Evolutionary conservation across 1,140 invertebrate genomes (phyloP).

Genomic region (Phortica variegata): DNA sequence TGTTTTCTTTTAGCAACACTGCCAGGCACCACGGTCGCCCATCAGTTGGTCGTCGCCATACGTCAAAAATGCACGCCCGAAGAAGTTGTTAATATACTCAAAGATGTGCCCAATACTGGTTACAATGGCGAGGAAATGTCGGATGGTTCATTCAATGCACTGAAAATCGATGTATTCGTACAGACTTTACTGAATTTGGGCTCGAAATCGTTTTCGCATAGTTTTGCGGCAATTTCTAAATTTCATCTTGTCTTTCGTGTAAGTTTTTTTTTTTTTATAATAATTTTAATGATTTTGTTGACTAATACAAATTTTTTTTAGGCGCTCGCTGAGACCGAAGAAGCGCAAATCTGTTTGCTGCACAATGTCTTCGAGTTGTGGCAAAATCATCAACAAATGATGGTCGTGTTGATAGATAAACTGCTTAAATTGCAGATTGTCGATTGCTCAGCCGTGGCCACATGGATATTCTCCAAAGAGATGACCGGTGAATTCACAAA

Average conservation of each 20-base stretch:
- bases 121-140: conserved; percentile 70
- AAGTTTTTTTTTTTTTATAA: conserved; percentile 15
- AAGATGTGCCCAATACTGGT: conserved; percentile 79
- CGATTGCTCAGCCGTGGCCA: conserved; percentile 94
- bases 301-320: conserved; percentile 43
- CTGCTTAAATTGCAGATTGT: conserved; percentile 96
- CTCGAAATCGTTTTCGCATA: conserved; percentile 96
- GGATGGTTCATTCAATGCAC: conserved; percentile 74
- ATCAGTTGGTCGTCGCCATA: conserved; percentile 81
- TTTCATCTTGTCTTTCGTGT: conserved; percentile 94
- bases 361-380: conserved; percentile 93
- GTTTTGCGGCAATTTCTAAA: conserved; percentile 96
- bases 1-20: conserved; percentile 65
- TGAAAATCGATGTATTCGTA: conserved; percentile 96
- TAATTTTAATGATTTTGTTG: background rate
- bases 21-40: conserved; percentile 79
- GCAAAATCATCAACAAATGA: conserved; percentile 95
- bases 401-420: conserved; percentile 94
- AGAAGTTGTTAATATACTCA: conserved; percentile 86
- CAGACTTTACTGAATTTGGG: conserved; percentile 91
- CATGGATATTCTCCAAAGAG: conserved; percentile 98
- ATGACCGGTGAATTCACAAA: conserved; percentile 93
- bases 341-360: conserved; percentile 93
- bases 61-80: conserved; percentile 86
- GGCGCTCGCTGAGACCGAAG: conserved; percentile 88